phyloP scores from a whole-genome alignment of 2,113 vertebrate genomes.

The Jacana jacana region DNA sequence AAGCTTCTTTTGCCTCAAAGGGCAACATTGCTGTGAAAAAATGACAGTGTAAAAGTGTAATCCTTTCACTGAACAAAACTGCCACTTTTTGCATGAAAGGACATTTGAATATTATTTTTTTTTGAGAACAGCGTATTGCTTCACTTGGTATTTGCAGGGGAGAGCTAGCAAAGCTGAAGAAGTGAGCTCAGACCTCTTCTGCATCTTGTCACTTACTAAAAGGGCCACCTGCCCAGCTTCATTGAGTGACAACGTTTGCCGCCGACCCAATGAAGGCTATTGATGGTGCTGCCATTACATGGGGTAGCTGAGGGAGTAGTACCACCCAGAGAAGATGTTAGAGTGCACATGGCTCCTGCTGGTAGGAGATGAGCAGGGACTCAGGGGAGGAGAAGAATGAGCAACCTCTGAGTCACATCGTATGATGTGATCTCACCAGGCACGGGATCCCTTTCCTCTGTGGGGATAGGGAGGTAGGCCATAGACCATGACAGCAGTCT shows the following conservation, averaged over 20 bases:
- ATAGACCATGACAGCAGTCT: background rate
- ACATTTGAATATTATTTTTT: background rate
- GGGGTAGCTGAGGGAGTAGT: background rate
- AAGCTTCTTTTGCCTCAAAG: background rate
- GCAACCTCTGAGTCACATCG: background rate
- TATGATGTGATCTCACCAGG: background rate
- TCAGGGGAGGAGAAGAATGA: rapidly evolving
- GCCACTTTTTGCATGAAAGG: background rate
- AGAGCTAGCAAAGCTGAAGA: background rate
- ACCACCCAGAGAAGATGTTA: background rate
- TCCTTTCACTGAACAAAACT: background rate
- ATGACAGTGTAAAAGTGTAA: background rate
- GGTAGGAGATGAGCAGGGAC: background rate
- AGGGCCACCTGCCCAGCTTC: rapidly evolving
- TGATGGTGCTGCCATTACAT: background rate
- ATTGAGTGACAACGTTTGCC: rapidly evolving
- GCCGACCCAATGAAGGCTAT: background rate
- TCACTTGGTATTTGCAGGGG: background rate
- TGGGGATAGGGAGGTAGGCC: background rate
- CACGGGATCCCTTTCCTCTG: background rate
- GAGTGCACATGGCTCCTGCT: background rate
- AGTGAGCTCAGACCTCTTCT: background rate
- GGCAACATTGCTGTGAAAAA: background rate
- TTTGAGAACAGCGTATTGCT: background rate
- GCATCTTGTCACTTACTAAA: background rate